Base-by-base conservation (phyloP, 2,888 invertebrate genomes). In the Cataglyphis albicans region DNA sequence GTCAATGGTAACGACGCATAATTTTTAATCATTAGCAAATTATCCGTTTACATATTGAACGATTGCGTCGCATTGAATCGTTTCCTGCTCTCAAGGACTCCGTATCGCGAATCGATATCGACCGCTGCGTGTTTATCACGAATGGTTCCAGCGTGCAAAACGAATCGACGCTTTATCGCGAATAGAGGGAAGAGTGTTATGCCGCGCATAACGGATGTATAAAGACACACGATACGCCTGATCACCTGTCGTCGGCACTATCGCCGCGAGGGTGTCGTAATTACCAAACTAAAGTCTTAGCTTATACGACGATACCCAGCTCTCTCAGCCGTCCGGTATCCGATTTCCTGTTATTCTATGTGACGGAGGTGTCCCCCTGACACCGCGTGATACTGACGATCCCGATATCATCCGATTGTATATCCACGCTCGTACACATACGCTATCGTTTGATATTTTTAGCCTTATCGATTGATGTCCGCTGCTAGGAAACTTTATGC, bases 191-290 rank as follows among this genome's bases (percentile, higher is more conserved):
- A 85, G 80, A 81, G 70, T 84, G 88, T 88, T 78, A 67, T 83
- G 87, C 74, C 82, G 83, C 74, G 81, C 74, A 92, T 90, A 93
- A 90, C 92, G 92, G 92, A 92, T 93, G 92, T 92, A 84, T 91
- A 91, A 87, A 87, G 91, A 91, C 86, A 92, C 87, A 73, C 85
- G 92, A 92, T 91, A 92, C 86, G 85, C 86, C 84, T 86, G 90
- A 90, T 89, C 89, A 88, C 90, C 90, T 91, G 91, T 86, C 89
- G 85, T 44, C 63, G 73, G 61, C 88, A 86, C 90, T 92, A 91
- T 91, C 92, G 86, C 81, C 61, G 61, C 48, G 82, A 63, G 63
- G 86, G 88, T 91, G 86, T 90, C 90, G 86, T 87, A 86, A 90
- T 92, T 92, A 91, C 89, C 87, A 90, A 91, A 92, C 90, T 83